Base-by-base conservation (phyloP, 2,888 invertebrate genomes). In the Abrostola tripartita region DNA sequence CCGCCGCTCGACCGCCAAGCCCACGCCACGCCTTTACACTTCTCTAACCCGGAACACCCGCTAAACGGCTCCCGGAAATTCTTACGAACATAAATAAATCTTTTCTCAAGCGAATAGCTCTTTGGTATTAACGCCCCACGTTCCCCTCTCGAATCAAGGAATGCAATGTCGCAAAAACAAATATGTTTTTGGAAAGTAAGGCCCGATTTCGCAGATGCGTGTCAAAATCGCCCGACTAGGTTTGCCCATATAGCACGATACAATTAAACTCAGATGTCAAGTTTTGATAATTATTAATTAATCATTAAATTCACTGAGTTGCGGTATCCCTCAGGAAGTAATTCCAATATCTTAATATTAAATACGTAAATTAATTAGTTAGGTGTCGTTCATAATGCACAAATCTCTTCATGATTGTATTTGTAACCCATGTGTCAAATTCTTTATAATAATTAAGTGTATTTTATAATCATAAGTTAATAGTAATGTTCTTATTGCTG, bases 291-390 rank as follows among this genome's bases (percentile, higher is more conserved):
- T 24, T 24, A 24, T 24, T 24, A 85, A 78, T 81, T 71, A 83
- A 81, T 82, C 71, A 79, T 81, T 83, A 61, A 12, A 65, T 60
- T 75, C 67, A 77, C 73, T 81, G 76, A 81, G 85, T 86, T 89
- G 92, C 92, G 94, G 93, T 90, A 88, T 91, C 92, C 93, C 88
- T 94, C 94, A 94, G 94, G 94, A 94, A 94, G 94, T 89, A 82
- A 91, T 89, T 87, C 94, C 92, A 90, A 89, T 88, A 62, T 62
- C 55, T 82, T 81, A 83, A 87, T 81, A 88, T 87, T 86, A 85
- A 82, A 88, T 89, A 89, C 88, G 85, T 85, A 89, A 88, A 79
- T 69, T 78, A 76, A 74, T 71, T 81, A 82, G 79, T 82, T 88
- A 87, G 84, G 84, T 81, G 84, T 88, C 84, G 83, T 86, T 84